phyloP scores from a whole-genome alignment of 2,113 vertebrate species.

The Ailurus styani region DNA sequence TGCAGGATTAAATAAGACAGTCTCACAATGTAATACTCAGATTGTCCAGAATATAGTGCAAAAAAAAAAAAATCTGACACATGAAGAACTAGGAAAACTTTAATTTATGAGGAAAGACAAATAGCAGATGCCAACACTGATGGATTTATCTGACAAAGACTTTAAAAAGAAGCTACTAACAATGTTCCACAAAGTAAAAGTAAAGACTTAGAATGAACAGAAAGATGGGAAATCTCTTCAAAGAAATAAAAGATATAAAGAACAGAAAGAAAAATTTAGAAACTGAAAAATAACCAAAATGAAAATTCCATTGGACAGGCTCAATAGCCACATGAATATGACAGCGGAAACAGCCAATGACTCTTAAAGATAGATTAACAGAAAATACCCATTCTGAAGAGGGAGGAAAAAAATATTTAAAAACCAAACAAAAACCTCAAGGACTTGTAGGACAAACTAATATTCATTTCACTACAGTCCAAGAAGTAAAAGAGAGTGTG shows the following conservation, averaged over 20 bases:
- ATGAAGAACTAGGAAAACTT: conserved; percentile 5
- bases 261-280: conserved; percentile 19
- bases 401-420: background rate
- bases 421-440: background rate
- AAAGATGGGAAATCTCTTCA: background rate
- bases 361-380: background rate
- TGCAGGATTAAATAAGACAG: background rate
- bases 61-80: conserved; percentile 27
- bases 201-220: background rate
- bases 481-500: background rate
- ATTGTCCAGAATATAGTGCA: background rate
- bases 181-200: background rate
- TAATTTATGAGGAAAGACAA: background rate
- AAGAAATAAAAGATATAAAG: background rate
- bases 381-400: background rate
- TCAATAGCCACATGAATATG: background rate
- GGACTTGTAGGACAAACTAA: background rate
- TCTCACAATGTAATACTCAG: background rate
- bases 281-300: conserved; percentile 10
- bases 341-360: background rate
- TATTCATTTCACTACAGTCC: background rate
- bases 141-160: conserved; percentile 26
- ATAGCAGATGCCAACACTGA: background rate
- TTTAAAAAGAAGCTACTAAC: conserved; percentile 27
- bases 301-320: background rate